phyloP scores from a whole-genome alignment of 2,113 vertebrate genomes.

The Oxyura jamaicensis region DNA sequence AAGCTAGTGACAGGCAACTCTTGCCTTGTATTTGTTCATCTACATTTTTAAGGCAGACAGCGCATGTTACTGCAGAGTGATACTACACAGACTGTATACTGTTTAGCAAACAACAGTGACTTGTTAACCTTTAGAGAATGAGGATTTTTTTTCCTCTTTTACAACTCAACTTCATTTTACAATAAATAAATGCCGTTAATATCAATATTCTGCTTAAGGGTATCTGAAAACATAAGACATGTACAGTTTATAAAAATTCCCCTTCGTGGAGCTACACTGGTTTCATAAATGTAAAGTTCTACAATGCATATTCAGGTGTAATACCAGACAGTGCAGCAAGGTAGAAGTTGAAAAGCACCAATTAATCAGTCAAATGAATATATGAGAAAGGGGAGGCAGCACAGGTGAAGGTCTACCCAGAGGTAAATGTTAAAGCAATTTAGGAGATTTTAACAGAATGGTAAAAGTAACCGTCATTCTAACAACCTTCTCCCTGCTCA shows the following conservation, averaged over 20 bases:
- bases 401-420: background rate
- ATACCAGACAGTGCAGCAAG: background rate
- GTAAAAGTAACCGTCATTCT: background rate
- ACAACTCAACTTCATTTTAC: background rate
- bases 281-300: background rate
- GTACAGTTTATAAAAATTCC: too few species aligned
- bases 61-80: background rate
- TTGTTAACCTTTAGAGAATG: background rate
- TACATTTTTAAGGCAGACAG: background rate
- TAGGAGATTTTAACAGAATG: background rate
- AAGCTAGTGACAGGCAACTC: background rate
- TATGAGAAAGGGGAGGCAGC: background rate
- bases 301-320: background rate
- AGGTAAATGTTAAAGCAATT: background rate
- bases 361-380: background rate
- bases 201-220: background rate
- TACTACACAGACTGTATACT: background rate
- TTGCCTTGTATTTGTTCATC: background rate
- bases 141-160: background rate
- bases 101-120: background rate
- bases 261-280: background rate
- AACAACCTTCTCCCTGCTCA: background rate
- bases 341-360: background rate
- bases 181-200: background rate
- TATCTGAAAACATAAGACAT: background rate